phyloP scores from a whole-genome alignment of 1,140 invertebrate species.

The Bursaphelenchus mucronatus region DNA sequence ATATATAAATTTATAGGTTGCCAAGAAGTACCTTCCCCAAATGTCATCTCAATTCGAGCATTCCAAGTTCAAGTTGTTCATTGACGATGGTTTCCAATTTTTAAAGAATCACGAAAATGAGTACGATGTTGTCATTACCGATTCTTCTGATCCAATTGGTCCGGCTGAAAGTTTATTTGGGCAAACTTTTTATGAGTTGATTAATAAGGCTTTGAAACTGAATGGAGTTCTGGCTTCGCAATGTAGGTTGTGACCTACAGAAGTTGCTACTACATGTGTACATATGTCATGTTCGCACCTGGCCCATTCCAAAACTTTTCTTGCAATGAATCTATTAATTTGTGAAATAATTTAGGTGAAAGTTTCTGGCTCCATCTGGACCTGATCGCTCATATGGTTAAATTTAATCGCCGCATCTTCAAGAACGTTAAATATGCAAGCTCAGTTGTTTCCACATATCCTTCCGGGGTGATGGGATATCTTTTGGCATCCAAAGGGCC shows the following conservation, averaged over 20 bases:
- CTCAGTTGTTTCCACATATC: slow-evolving; percentile 84
- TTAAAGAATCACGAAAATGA: slow-evolving; percentile 77
- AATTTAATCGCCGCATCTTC: slow-evolving; percentile 74
- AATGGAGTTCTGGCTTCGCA: slow-evolving; percentile 82
- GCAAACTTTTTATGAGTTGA: slow-evolving; percentile 79
- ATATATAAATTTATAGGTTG: slow-evolving; percentile 54
- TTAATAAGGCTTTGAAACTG: slow-evolving; percentile 76
- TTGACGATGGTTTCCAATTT: slow-evolving; percentile 91
- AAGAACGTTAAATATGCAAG: slow-evolving; percentile 73
- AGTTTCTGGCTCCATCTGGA: slow-evolving; percentile 80
- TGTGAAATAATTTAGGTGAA: slow-evolving; percentile 69
- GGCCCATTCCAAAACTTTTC: no score
- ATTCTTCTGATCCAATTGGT: slow-evolving; percentile 90
- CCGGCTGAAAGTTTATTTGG: slow-evolving; percentile 70
- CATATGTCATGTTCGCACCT: no score
- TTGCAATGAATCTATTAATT: no score
- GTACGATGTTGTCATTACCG: slow-evolving; percentile 97
- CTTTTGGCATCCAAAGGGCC: slow-evolving; percentile 71
- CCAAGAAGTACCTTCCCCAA: slow-evolving; percentile 80
- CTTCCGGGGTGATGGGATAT: slow-evolving; percentile 90
- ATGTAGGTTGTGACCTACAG: slow-evolving; percentile 58
- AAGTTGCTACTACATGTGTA: no score
- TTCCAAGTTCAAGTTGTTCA: slow-evolving; percentile 76
- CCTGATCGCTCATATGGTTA: slow-evolving; percentile 73
- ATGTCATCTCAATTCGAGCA: slow-evolving; percentile 81